Evolutionary conservation across 2,888 invertebrate species (phyloP).

Genomic region (Cerastis leucographa): DNA sequence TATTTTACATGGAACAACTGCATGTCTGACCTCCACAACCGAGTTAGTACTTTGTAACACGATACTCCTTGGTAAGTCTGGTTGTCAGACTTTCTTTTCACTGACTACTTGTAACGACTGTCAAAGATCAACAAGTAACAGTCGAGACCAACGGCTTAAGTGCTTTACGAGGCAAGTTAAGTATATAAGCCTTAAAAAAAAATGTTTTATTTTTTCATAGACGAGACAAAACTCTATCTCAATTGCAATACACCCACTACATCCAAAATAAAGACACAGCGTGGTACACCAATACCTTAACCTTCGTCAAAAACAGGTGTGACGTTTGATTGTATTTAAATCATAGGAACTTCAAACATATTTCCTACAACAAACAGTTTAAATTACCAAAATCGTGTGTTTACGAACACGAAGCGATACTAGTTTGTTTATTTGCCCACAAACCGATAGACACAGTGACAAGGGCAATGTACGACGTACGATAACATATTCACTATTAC

Average conservation of each 20-base stretch:
- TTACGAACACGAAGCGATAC: slow-evolving; percentile 28
- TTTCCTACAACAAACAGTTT: slow-evolving; percentile 28
- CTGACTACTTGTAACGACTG: no score
- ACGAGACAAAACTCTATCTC: not conserved
- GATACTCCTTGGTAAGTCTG: no score
- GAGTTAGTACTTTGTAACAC: no score
- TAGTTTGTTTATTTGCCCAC: slow-evolving; percentile 50
- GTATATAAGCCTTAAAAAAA: no score
- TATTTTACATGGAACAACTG: no score
- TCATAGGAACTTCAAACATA: not conserved
- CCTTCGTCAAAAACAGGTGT: not conserved
- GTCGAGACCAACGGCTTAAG: no score
- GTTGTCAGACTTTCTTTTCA: no score
- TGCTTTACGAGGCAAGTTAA: no score
- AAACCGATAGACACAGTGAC: slow-evolving; percentile 34
- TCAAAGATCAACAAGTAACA: no score
- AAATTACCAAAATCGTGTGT: slow-evolving; percentile 24
- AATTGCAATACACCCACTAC: not conserved
- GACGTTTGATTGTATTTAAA: not conserved
- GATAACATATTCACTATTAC: slow-evolving; percentile 58
- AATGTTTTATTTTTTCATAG: no score
- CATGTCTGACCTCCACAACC: no score
- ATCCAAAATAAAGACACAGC: not conserved
- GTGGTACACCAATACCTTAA: not conserved
- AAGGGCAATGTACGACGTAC: slow-evolving; percentile 45